phyloP scores from a whole-genome alignment of 37 sponge, comb jelly and placozoan species.

The Halisarca cf. caerulea region DNA sequence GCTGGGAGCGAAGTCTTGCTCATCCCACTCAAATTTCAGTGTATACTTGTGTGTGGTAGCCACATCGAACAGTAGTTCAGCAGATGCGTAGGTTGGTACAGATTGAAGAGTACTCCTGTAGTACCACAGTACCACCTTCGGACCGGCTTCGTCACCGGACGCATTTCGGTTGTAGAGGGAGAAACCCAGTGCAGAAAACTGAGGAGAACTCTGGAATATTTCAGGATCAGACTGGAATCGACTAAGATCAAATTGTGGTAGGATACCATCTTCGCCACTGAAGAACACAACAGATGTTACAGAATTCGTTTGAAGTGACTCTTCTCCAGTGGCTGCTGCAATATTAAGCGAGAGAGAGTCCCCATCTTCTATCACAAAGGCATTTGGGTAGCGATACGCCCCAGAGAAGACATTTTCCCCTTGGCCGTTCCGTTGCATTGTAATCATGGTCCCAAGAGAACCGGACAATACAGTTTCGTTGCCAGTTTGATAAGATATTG shows the following conservation, averaged over 20 bases:
- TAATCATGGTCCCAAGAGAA: conserved; percentile 34
- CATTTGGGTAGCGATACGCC: conserved; percentile 32
- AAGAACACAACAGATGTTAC: conserved; percentile 65
- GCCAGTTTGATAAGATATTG: conserved; percentile 20
- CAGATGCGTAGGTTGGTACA: conserved; percentile 2
- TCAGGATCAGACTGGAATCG: not conserved
- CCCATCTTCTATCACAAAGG: conserved; percentile 24
- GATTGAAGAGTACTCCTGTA: not conserved
- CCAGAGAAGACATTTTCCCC: conserved; percentile 41
- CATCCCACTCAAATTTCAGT: conserved; percentile 40
- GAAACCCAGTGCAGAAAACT: conserved; percentile 55
- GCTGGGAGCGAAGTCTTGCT: conserved; percentile 7
- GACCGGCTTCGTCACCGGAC: not conserved
- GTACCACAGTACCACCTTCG: conserved; percentile 60
- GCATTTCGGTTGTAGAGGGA: conserved; percentile 41
- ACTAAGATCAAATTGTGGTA: conserved; percentile 45
- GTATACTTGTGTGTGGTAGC: conserved; percentile 27
- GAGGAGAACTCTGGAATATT: not conserved
- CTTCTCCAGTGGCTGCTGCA: conserved; percentile 40
- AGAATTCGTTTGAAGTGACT: conserved; percentile 16
- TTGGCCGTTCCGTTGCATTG: not conserved
- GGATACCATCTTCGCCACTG: conserved; percentile 25
- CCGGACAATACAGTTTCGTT: not conserved
- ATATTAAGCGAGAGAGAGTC: conserved; percentile 36
- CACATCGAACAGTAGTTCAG: conserved; percentile 42